Evolutionary conservation across 2,888 invertebrate species (phyloP).

Genomic region (Argyresthia goedartella): DNA sequence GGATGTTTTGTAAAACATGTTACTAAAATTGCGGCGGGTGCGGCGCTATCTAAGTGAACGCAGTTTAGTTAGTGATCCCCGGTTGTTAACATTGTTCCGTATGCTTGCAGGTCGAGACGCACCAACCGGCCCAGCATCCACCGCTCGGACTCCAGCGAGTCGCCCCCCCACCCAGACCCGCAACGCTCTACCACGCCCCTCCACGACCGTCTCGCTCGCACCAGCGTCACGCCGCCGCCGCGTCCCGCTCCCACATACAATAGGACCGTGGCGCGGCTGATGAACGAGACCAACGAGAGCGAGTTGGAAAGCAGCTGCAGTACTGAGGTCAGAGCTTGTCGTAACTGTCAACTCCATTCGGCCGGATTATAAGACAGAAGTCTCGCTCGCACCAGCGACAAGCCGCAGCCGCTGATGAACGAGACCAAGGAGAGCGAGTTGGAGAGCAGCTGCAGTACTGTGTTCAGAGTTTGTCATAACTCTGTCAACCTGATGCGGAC

Average conservation of each 20-base stretch:
- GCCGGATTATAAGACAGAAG: too few species aligned
- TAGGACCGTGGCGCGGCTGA: slow-evolving; percentile 49
- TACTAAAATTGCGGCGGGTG: too few species aligned
- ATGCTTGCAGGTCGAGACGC: slow-evolving; percentile 18
- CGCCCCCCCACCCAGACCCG: slow-evolving; percentile 41
- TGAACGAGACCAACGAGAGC: slow-evolving; percentile 63
- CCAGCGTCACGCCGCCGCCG: too few species aligned
- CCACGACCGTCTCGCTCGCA: slow-evolving; percentile 21
- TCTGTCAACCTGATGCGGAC: too few species aligned
- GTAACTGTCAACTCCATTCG: too few species aligned
- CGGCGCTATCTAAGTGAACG: too few species aligned
- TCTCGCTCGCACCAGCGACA: too few species aligned
- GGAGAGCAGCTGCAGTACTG: slow-evolving; percentile 60
- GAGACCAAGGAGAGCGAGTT: slow-evolving; percentile 64
- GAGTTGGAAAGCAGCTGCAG: slow-evolving; percentile 63
- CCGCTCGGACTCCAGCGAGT: slow-evolving; percentile 52
- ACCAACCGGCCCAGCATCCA: slow-evolving; percentile 31
- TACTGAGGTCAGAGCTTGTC: slow-evolving; percentile 25
- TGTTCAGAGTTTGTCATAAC: slow-evolving; percentile 22
- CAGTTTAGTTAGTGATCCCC: too few species aligned
- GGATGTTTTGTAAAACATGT: too few species aligned
- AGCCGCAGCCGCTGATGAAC: slow-evolving; percentile 35
- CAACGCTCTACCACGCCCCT: slow-evolving; percentile 29
- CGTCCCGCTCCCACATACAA: slow-evolving; percentile 19
- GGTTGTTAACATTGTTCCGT: too few species aligned